Evolutionary conservation across 2,888 invertebrate species (phyloP).

Genomic region (Gryllus longicercus): DNA sequence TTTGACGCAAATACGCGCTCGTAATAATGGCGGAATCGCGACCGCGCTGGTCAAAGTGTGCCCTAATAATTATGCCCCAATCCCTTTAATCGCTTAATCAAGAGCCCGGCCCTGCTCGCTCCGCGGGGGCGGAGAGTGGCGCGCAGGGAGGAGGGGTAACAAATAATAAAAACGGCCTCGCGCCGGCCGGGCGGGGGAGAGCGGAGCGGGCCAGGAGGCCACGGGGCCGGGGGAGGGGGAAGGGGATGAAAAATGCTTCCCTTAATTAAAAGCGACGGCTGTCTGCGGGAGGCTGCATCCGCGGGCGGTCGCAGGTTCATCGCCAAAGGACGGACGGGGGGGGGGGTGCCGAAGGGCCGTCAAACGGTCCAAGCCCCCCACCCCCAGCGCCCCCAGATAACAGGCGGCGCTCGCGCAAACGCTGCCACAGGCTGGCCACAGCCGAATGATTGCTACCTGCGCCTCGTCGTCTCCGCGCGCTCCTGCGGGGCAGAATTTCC

Average conservation of each 20-base stretch:
- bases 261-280: conserved; percentile 17
- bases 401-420: too few relatives aligned
- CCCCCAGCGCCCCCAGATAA: too few relatives aligned
- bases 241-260: conserved; percentile 6
- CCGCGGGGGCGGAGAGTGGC: not conserved
- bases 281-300: not conserved
- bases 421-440: too few relatives aligned
- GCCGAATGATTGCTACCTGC: too few relatives aligned
- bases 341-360: too few relatives aligned
- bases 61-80: conserved; percentile 17
- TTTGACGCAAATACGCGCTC: conserved; percentile 8
- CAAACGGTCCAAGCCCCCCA: too few relatives aligned
- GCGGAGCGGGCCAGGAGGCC: not conserved
- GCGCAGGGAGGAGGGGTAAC: not conserved
- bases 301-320: too few relatives aligned
- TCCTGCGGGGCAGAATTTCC: too few relatives aligned
- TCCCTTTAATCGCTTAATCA: conserved; percentile 17
- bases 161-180: not conserved
- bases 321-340: too few relatives aligned
- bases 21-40: conserved; percentile 6
- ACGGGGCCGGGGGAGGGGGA: not conserved
- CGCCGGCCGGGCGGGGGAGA: not conserved
- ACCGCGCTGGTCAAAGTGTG: conserved; percentile 17
- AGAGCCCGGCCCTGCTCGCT: not conserved
- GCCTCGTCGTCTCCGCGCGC: too few relatives aligned